Conservation (phyloP, 2,888 invertebrate species). For the Dorcus parallelipipedus region DNA sequence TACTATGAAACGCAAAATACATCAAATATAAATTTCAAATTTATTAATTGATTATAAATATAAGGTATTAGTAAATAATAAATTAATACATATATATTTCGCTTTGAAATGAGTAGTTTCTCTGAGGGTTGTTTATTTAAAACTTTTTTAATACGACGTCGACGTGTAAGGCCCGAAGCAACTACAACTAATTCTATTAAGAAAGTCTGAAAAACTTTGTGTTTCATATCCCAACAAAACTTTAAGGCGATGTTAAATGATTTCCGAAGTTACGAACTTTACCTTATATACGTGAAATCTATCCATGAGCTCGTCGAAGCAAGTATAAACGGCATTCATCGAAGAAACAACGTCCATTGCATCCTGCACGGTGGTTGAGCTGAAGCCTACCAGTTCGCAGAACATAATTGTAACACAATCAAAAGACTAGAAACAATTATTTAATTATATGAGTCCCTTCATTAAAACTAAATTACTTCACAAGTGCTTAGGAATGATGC, state of each 20-base stretch:
- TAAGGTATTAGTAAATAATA: too few relatives aligned
- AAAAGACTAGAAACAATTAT: slow-evolving; percentile 57
- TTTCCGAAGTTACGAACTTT: slow-evolving; percentile 9
- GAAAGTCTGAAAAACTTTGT: too few relatives aligned
- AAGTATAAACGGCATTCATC: slow-evolving; percentile 82
- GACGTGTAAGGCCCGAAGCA: too few relatives aligned
- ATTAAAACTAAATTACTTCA: slow-evolving; percentile 54
- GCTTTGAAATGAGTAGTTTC: too few relatives aligned
- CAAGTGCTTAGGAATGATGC: slow-evolving; percentile 76
- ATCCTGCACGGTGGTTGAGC: slow-evolving; percentile 57
- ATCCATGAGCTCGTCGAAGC: slow-evolving; percentile 80
- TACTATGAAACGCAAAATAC: too few relatives aligned
- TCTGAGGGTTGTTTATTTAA: too few relatives aligned
- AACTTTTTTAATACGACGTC: too few relatives aligned
- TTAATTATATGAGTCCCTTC: background rate
- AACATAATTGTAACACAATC: slow-evolving; percentile 77
- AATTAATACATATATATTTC: slow-evolving; percentile 1
- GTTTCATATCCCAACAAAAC: too few relatives aligned
- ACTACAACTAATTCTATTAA: too few relatives aligned
- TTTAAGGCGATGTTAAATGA: too few relatives aligned
- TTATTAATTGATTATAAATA: too few relatives aligned
- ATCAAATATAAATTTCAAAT: too few relatives aligned
- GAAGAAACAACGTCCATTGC: slow-evolving; percentile 78
- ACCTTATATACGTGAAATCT: slow-evolving; percentile 86
- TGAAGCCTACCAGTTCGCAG: slow-evolving; percentile 65